Evolutionary conservation across 2,797 vertebrate genomes (phyloP), one percentile per base, ranked within the genome.

Genomic region (Pseudotriccus pelzelni): DNA sequence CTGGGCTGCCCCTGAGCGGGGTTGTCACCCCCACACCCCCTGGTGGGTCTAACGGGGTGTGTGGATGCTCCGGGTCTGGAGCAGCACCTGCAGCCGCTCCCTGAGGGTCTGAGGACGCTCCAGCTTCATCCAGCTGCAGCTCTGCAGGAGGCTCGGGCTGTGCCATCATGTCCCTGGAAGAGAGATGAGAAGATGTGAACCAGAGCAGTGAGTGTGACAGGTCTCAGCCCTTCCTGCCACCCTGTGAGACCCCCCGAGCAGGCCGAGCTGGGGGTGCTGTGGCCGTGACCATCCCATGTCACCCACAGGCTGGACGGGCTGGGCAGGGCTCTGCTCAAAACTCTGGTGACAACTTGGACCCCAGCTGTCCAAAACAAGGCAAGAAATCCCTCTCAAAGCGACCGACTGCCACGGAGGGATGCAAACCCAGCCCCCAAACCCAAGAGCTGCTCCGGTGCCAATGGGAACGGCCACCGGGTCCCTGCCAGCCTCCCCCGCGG

Each of bases 151-250:
- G 36, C 41, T 95, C 20, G 0, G 83, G 75, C 69, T 96, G 91
- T 86, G 97, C 97, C 97, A 97, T 97, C 74, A 85, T 89, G 95
- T 97, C 67, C 95, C 96, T 97, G 95, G 7, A n/a, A 56, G 87
- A 43, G 73, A 96, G 72, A 90, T 69, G 24, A 47, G 41, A 69
- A 37, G 41, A 69, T 0, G 5, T 78, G 32, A 96, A 47, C 4
- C 55, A 72, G 44, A 44, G 36, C 37, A 60, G 24, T 7, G 76
- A 77, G 17, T 20, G 53, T 6, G 25, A 67, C 52, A 64, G 60
- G 37, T 70, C 74, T 30, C 56, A 72, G 49, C 55, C 46, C 24
- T 41, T 39, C 52, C 47, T 39, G 19, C 20, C 7, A 4, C 25
- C 32, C 27, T 2, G 24, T 0, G 27, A 46, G 30, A 32, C 1